These are phyloP conservation scores for Tiliqua scincoides DNA, from an alignment of 2,113 vertebrate species.

Conservation along the genomic window DNA sequence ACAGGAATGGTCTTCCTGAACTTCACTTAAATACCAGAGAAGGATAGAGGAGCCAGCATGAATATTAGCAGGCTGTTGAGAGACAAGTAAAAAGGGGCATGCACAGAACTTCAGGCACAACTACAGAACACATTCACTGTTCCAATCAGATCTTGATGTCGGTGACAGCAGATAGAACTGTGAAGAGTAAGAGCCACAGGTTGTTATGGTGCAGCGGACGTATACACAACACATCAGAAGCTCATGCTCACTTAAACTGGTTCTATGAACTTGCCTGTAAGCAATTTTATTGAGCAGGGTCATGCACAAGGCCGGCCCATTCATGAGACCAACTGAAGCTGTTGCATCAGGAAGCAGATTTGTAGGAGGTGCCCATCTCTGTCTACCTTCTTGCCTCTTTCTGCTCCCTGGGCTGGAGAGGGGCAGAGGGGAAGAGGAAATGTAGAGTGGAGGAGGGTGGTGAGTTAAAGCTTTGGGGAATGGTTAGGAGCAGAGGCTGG, in stretches of 20 bases:
- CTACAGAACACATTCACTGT: rapidly evolving
- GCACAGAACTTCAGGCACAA: neutral
- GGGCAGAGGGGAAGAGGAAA: too few species aligned
- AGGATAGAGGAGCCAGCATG: neutral
- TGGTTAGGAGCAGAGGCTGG: too few species aligned
- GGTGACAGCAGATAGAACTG: neutral
- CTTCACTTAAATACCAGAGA: neutral
- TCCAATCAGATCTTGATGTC: rapidly evolving
- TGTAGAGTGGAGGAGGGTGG: too few species aligned
- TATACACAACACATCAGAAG: neutral
- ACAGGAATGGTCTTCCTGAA: slow-evolving; percentile 2
- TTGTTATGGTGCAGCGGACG: neutral
- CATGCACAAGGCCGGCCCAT: too few species aligned
- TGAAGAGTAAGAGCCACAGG: neutral
- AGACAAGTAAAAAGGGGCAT: rapidly evolving
- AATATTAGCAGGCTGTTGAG: neutral
- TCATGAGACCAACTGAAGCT: too few species aligned
- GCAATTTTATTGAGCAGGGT: neutral
- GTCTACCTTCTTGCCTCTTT: too few species aligned
- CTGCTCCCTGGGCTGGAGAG: too few species aligned
- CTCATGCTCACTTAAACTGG: neutral
- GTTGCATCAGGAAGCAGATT: too few species aligned
- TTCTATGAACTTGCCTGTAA: neutral
- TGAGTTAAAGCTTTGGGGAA: too few species aligned
- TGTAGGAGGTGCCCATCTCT: too few species aligned